Percentiles rank a stretch among this genome's conserved stretches.
phyloP scores from a whole-genome alignment of 1,140 invertebrate species.

The Caerostris darwini region DNA sequence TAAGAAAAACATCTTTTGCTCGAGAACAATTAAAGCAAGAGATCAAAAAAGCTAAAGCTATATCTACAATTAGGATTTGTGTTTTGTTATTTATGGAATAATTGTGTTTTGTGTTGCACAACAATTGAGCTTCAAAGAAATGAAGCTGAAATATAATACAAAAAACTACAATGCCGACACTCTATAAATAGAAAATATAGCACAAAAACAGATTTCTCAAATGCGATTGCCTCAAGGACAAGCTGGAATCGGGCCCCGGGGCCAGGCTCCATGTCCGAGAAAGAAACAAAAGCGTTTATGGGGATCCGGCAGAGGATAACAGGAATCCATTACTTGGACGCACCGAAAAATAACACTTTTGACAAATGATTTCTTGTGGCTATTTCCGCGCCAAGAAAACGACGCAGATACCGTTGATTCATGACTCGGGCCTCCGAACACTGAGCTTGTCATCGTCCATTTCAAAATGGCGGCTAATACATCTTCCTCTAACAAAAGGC shows the following conservation, averaged over 20 bases:
- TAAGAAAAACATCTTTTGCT: too few relatives aligned
- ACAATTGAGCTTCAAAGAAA: too few relatives aligned
- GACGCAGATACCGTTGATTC: slow-evolving; percentile 19
- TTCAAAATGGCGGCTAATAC: slow-evolving; percentile 34
- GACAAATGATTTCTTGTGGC: slow-evolving; percentile 53
- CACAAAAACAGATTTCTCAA: neutral
- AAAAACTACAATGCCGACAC: too few relatives aligned
- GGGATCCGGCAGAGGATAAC: slow-evolving; percentile 18
- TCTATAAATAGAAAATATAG: neutral
- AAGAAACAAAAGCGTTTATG: slow-evolving; percentile 52
- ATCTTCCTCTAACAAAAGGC: slow-evolving; percentile 37
- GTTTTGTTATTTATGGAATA: too few relatives aligned
- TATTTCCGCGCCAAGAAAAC: slow-evolving; percentile 13
- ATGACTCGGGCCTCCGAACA: slow-evolving; percentile 16
- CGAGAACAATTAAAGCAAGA: too few relatives aligned
- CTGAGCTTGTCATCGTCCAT: slow-evolving; percentile 31
- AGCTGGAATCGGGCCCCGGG: neutral
- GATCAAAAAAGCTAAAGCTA: too few relatives aligned
- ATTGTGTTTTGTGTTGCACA: too few relatives aligned
- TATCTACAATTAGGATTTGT: too few relatives aligned
- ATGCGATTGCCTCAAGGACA: neutral
- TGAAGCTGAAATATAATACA: too few relatives aligned
- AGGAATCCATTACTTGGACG: slow-evolving; percentile 12
- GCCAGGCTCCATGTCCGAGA: neutral
- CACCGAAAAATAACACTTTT: slow-evolving; percentile 20